phyloP scores from a whole-genome alignment of 2,113 vertebrate species.

The Eolophus roseicapilla region DNA sequence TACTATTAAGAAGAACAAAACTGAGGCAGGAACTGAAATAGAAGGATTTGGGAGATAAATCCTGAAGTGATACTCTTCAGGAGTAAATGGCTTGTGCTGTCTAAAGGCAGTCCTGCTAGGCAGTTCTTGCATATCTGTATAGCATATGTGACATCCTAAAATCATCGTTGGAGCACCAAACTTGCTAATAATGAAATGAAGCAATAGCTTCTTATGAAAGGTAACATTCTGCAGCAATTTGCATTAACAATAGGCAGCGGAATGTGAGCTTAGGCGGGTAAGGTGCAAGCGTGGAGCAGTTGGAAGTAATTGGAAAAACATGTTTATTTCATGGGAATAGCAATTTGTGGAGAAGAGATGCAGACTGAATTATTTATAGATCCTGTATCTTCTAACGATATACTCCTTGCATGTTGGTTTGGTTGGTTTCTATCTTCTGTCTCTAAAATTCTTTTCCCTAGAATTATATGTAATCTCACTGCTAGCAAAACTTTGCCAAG shows the following conservation, averaged over 20 bases:
- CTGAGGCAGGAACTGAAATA: neutral
- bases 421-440: neutral
- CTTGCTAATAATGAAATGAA: neutral
- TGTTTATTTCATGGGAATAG: conserved; percentile 22
- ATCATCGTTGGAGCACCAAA: neutral
- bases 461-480: neutral
- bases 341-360: neutral
- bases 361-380: conserved; percentile 2
- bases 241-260: neutral
- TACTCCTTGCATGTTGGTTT: neutral
- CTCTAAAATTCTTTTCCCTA: neutral
- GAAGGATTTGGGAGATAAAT: neutral
- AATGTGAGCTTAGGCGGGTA: neutral
- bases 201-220: neutral
- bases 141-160: neutral
- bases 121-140: neutral
- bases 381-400: neutral
- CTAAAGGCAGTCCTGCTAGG: neutral
- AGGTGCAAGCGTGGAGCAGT: neutral
- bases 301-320: neutral
- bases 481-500: neutral
- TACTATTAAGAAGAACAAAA: neutral
- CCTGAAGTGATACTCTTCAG: neutral
- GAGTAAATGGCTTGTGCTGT: neutral
- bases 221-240: neutral